Percentiles rank a stretch among this genome's conserved stretches.
Conservation (phyloP, 1,140 invertebrate species). For the Pseudomyrmex sp. region DNA sequence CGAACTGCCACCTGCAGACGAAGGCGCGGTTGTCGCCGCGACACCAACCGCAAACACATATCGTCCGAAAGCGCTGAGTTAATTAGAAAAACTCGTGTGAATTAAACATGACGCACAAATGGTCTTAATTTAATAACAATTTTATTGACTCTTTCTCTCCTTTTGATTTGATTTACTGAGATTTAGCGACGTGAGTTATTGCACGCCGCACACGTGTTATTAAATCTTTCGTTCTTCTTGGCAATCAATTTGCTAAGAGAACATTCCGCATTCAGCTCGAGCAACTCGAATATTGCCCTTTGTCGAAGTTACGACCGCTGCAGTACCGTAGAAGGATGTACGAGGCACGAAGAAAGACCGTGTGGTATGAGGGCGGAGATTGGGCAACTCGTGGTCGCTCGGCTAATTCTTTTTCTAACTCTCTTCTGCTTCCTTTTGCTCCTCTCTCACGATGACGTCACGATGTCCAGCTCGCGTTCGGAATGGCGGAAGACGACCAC, state of each 20-base stretch:
- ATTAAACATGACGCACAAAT: background rate
- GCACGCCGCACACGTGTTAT: conserved; percentile 14
- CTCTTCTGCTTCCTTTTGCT: conserved; percentile 63
- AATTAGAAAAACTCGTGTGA: conserved; percentile 3
- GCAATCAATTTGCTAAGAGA: conserved; percentile 55
- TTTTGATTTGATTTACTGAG: background rate
- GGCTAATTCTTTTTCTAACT: conserved; percentile 77
- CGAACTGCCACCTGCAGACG: conserved; percentile 43
- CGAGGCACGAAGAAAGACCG: conserved; percentile 59
- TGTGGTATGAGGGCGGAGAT: conserved; percentile 53
- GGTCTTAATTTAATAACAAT: conserved; percentile 25
- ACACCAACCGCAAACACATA: background rate
- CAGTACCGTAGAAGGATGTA: conserved; percentile 64
- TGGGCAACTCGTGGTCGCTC: conserved; percentile 52
- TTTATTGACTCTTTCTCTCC: background rate
- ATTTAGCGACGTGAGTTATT: background rate
- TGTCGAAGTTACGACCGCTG: conserved; percentile 29
- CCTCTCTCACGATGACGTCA: conserved; percentile 80
- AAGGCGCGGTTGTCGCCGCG: conserved; percentile 36
- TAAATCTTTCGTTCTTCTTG: conserved; percentile 49
- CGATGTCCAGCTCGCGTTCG: conserved; percentile 76
- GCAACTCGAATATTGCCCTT: conserved; percentile 58
- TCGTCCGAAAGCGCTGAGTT: background rate
- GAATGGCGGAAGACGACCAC: conserved; percentile 80
- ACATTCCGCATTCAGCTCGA: conserved; percentile 46